phyloP scores from a whole-genome alignment of 1,140 invertebrate species.

The Adoxophyes honmai region DNA sequence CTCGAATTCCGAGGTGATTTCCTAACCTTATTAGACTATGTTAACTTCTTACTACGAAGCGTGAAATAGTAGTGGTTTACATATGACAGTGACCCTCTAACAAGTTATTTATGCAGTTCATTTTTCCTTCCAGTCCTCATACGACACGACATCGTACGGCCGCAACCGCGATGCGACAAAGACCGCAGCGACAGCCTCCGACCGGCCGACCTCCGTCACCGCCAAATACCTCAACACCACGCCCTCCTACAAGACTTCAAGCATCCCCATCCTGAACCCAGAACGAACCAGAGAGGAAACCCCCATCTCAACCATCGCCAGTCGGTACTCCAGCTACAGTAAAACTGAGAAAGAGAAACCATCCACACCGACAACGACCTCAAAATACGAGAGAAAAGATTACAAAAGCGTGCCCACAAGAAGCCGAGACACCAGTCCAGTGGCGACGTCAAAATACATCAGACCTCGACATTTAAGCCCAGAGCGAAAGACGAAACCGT shows the following conservation, averaged over 20 bases:
- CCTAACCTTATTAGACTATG: no score
- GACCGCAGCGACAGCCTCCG: slow-evolving; percentile 33
- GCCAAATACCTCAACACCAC: slow-evolving; percentile 61
- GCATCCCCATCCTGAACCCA: slow-evolving; percentile 54
- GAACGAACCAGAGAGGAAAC: slow-evolving; percentile 58
- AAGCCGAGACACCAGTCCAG: slow-evolving; percentile 63
- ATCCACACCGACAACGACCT: background rate
- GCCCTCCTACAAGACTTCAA: slow-evolving; percentile 60
- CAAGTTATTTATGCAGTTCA: slow-evolving; percentile 6
- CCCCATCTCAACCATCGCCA: slow-evolving; percentile 58
- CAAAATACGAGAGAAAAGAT: slow-evolving; percentile 21
- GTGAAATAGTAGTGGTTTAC: no score
- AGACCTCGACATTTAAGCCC: slow-evolving; percentile 56
- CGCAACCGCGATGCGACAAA: slow-evolving; percentile 49
- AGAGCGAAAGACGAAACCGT: slow-evolving; percentile 54
- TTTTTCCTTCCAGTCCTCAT: slow-evolving; percentile 44
- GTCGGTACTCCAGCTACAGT: slow-evolving; percentile 44
- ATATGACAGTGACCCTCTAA: no score
- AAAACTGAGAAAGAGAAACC: slow-evolving; percentile 38
- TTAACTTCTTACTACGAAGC: no score
- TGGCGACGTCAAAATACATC: slow-evolving; percentile 59
- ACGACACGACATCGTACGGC: slow-evolving; percentile 55
- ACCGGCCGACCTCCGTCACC: slow-evolving; percentile 56
- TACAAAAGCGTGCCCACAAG: slow-evolving; percentile 46
- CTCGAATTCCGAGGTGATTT: no score